Evolutionary conservation across 1,140 invertebrate genomes (phyloP).

Genomic region (Cydia splendana): DNA sequence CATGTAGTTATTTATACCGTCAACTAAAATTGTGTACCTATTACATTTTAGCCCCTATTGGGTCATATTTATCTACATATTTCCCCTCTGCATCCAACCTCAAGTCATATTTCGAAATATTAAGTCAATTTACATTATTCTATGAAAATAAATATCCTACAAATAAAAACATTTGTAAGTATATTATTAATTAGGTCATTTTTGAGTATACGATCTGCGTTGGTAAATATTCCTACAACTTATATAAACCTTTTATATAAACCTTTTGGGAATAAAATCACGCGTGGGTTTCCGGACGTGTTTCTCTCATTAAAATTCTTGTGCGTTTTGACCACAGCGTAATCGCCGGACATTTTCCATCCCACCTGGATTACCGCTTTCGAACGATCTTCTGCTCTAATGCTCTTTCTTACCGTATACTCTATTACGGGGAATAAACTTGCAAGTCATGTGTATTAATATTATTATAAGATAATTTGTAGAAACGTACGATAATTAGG

Average conservation of each 20-base stretch:
- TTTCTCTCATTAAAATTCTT: constrained; percentile 30
- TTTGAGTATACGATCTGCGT: too few relatives aligned
- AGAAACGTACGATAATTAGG: not conserved
- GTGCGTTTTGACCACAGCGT: constrained; percentile 30
- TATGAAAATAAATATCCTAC: too few relatives aligned
- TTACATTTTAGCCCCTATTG: too few relatives aligned
- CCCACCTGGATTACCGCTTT: constrained; percentile 17
- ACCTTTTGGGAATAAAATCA: not conserved
- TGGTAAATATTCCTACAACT: not conserved
- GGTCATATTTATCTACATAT: too few relatives aligned
- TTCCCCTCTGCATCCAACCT: too few relatives aligned
- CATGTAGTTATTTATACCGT: too few relatives aligned
- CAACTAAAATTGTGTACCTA: too few relatives aligned
- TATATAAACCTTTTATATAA: not conserved
- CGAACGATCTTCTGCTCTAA: constrained; percentile 6
- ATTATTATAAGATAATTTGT: constrained; percentile 6
- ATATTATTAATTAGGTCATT: not conserved
- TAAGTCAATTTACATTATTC: too few relatives aligned
- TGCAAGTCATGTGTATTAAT: constrained; percentile 16
- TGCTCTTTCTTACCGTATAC: constrained; percentile 29
- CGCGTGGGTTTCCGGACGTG: not conserved
- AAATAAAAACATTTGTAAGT: too few relatives aligned
- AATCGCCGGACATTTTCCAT: constrained; percentile 29
- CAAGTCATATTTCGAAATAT: too few relatives aligned
- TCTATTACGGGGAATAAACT: not conserved